These are phyloP conservation scores for Ameiurus melas DNA, from an alignment of 2,113 vertebrate species.

Conservation along the genomic window DNA sequence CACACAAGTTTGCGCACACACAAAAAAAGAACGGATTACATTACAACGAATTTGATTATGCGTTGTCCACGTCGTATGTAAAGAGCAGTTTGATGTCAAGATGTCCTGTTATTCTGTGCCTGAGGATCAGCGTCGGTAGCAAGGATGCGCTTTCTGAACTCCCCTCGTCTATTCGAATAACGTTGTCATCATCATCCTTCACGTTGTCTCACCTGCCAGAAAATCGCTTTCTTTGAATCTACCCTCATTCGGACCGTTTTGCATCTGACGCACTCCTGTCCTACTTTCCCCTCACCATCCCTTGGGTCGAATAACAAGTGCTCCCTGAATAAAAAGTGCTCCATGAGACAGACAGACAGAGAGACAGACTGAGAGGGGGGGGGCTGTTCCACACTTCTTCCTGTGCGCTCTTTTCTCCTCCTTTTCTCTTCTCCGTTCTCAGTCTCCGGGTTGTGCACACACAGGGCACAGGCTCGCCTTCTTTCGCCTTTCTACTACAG, in stretches of 20 bases:
- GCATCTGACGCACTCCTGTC: constrained; percentile 23
- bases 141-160: background rate
- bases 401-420: constrained; percentile 17
- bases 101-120: constrained; percentile 4
- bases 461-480: constrained; percentile 8
- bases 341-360: background rate
- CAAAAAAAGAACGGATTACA: background rate
- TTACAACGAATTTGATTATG: background rate
- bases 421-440: constrained; percentile 47
- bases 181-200: background rate
- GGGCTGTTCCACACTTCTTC: constrained; percentile 40
- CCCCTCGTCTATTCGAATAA: background rate
- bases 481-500: background rate
- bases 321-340: constrained; percentile 40
- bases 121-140: background rate
- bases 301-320: constrained; percentile 43
- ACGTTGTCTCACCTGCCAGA: background rate
- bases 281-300: constrained; percentile 34
- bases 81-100: constrained; percentile 22
- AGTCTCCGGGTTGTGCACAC: constrained; percentile 23
- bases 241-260: background rate
- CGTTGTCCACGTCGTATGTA: constrained; percentile 24
- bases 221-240: background rate
- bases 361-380: constrained; percentile 34
- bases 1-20: background rate